Conservation (phyloP, 2,113 vertebrate species). For the Lynx canadensis region DNA sequence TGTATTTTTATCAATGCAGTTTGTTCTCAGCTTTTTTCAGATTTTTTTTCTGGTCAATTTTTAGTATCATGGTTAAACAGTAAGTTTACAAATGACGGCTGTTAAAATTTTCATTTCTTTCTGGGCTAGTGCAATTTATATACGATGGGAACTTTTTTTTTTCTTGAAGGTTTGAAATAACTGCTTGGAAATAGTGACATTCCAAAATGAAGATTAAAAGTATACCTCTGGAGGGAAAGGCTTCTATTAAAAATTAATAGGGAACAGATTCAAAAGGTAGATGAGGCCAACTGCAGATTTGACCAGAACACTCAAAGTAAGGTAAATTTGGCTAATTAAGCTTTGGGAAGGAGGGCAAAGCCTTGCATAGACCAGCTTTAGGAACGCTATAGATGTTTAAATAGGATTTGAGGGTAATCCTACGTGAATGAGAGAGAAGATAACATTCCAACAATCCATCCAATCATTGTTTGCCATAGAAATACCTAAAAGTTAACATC, state of each 20-base stretch:
- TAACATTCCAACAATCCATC: background rate
- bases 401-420: background rate
- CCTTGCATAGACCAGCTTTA: background rate
- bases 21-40: background rate
- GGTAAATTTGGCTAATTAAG: background rate
- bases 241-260: background rate
- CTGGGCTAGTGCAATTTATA: background rate
- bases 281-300: background rate
- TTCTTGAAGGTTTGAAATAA: background rate
- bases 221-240: background rate
- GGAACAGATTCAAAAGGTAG: background rate
- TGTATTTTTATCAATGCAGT: background rate
- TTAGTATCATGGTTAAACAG: background rate
- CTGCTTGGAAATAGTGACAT: background rate
- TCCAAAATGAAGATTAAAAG: too few relatives aligned
- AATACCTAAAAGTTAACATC: background rate
- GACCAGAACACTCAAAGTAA: background rate
- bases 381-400: background rate
- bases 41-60: background rate
- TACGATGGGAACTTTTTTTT: background rate
- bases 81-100: background rate
- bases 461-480: background rate
- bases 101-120: background rate
- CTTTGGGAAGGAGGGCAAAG: background rate
- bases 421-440: background rate